phyloP scores from a whole-genome alignment of 2,113 vertebrate genomes.

The Prietella phreatophila region DNA sequence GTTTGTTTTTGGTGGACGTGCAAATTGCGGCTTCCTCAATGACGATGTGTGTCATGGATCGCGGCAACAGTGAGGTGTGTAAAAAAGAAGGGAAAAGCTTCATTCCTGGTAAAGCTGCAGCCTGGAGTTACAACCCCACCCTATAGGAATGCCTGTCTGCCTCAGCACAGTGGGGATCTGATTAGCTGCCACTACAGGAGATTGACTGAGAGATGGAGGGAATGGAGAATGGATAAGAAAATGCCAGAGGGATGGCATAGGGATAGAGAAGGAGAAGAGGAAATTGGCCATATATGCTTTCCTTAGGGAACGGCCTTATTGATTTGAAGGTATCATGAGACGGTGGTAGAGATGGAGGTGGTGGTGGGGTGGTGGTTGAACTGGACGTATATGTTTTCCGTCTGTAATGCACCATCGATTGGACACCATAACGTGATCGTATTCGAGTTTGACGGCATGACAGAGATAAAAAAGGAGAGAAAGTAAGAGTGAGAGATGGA shows the following conservation, averaged over 20 bases:
- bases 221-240: conserved; percentile 35
- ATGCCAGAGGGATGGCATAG: conserved; percentile 17
- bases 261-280: conserved; percentile 39
- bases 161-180: conserved; percentile 47
- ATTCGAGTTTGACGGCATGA: conserved; percentile 14
- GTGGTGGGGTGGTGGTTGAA: conserved; percentile 4
- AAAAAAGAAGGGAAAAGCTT: conserved; percentile 24
- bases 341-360: conserved; percentile 35
- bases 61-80: conserved; percentile 5
- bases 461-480: conserved; percentile 8
- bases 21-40: background rate
- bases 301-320: conserved; percentile 48
- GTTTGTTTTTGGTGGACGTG: background rate
- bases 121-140: conserved; percentile 39
- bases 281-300: conserved; percentile 53
- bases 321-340: conserved; percentile 54
- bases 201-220: conserved; percentile 36
- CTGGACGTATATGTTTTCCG: conserved; percentile 25
- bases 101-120: conserved; percentile 19
- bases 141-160: conserved; percentile 48
- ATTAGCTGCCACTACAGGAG: conserved; percentile 48
- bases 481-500: background rate
- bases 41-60: background rate
- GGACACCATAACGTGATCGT: conserved; percentile 15
- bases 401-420: conserved; percentile 29